Conservation (phyloP, 2,888 invertebrate species). For the Zaprionus lineosus region DNA sequence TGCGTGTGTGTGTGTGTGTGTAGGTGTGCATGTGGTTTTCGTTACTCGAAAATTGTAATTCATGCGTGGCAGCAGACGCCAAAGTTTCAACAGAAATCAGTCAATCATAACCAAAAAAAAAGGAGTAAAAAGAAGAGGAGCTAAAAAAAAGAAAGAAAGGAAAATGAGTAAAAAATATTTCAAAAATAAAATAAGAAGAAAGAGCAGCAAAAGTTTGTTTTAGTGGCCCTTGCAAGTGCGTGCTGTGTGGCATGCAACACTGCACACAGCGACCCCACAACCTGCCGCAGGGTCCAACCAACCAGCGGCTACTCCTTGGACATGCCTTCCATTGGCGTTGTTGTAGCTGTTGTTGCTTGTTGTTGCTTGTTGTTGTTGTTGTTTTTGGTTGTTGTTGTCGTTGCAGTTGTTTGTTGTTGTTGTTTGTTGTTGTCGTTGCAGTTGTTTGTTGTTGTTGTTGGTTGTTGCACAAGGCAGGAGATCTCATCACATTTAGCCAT, state of each 20-base stretch:
- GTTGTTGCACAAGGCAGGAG: slow-evolving; percentile 43
- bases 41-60: slow-evolving; percentile 73
- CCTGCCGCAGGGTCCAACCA: not conserved
- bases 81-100: slow-evolving; percentile 78
- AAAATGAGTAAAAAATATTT: too few species aligned
- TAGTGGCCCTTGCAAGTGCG: slow-evolving; percentile 54
- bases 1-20: slow-evolving; percentile 12
- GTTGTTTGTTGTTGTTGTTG: slow-evolving; percentile 38
- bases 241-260: slow-evolving; percentile 60
- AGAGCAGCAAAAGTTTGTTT: slow-evolving; percentile 22
- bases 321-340: too few species aligned
- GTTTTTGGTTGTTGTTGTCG: too few species aligned
- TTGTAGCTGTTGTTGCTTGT: slow-evolving; percentile 42
- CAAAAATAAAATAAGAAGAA: not conserved
- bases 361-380: too few species aligned
- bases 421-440: too few species aligned
- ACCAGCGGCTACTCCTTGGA: slow-evolving; percentile 24
- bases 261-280: slow-evolving; percentile 38
- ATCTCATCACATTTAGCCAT: slow-evolving; percentile 39
- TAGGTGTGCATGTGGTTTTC: slow-evolving; percentile 53
- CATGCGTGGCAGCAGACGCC: slow-evolving; percentile 75
- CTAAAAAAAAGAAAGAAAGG: slow-evolving; percentile 12
- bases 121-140: not conserved
- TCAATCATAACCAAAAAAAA: slow-evolving; percentile 73
- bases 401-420: too few species aligned